Base-by-base conservation (phyloP, 2,888 invertebrate genomes). In the Lepidocyrtinus sp. region DNA sequence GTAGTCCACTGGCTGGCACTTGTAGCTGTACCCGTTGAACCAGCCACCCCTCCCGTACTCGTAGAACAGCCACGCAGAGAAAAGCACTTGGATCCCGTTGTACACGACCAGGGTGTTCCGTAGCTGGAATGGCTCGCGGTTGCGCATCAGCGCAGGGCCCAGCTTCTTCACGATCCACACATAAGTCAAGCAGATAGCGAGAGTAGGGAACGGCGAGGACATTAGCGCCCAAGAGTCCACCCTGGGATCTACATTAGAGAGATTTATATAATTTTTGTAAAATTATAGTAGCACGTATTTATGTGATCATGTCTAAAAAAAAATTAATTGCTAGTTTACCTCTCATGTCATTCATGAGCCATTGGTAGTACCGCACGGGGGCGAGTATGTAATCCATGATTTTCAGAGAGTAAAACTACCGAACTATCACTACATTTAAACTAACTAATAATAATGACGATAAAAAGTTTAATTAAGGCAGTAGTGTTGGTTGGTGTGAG, bases 161-260 rank as follows among this genome's bases (percentile, higher is more conserved):
- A 93, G 87, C 75, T 93, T 93, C 92, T 96, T 96, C 89, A 97
- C 97, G 90, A 95, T 90, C 90, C 94, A 94, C 87, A 97, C 93
- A 90, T 98, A 98, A 88, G 92, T 90, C 89, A 96, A 90, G 90
- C 97, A 97, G 90, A 97, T 94, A 89, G 94, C 91, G 89, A 97
- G 91, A 87, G 97, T 97, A 88, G 97, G 97, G 88, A 96, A 92
- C 83, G 97, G 97, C 87, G 96, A 95, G 88, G 94, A 94, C 96
- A 98, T 97, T 90, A 98, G 91, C 88, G 94, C 93, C 95, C 95
- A 97, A 90, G 94, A 92, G 89, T 95, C 95, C 87, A 97, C 96
- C 88, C 98, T 92, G 84, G 93, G 91, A 91, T 96, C 96, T 96
- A 91, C 22, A 87, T 2, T n/a, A 63, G 64, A 55, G 59, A 46